Evolutionary conservation across 2,888 invertebrate species (phyloP).

Genomic region (Biston betularia): DNA sequence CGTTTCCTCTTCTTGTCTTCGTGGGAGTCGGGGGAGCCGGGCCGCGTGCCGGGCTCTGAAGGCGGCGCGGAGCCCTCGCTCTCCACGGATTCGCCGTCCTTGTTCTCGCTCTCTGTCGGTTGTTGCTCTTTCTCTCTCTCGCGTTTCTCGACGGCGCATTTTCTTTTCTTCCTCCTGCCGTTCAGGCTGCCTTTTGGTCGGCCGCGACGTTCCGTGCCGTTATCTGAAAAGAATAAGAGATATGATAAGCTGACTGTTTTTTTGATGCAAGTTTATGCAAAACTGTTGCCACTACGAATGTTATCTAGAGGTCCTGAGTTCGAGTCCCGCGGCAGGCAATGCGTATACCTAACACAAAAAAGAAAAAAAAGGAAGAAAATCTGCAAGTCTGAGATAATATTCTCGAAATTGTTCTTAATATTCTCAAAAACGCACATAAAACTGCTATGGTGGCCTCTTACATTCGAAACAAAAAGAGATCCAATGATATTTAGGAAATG

Average conservation of each 20-base stretch:
- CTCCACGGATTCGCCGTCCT: constrained; percentile 77
- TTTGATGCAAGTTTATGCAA: not conserved
- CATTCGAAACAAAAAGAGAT: too few species aligned
- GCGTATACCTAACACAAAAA: too few species aligned
- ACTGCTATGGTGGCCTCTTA: too few species aligned
- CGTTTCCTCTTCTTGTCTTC: constrained; percentile 55
- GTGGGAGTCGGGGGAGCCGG: constrained; percentile 72
- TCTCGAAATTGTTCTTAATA: too few species aligned
- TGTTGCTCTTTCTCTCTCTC: constrained; percentile 77
- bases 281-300: not conserved
- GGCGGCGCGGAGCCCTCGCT: constrained; percentile 79
- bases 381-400: too few species aligned
- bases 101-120: constrained; percentile 80
- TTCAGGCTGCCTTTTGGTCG: constrained; percentile 75
- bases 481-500: too few species aligned
- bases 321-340: too few species aligned
- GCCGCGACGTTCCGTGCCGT: constrained; percentile 74
- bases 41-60: constrained; percentile 75
- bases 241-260: not conserved
- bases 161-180: constrained; percentile 72
- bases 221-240: constrained; percentile 59
- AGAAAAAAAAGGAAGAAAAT: too few species aligned
- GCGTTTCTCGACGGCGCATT: constrained; percentile 69
- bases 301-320: not conserved
- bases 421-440: too few species aligned